phyloP scores from a whole-genome alignment of 1,140 invertebrate genomes.

The Pogonomyrmex barbatus region DNA sequence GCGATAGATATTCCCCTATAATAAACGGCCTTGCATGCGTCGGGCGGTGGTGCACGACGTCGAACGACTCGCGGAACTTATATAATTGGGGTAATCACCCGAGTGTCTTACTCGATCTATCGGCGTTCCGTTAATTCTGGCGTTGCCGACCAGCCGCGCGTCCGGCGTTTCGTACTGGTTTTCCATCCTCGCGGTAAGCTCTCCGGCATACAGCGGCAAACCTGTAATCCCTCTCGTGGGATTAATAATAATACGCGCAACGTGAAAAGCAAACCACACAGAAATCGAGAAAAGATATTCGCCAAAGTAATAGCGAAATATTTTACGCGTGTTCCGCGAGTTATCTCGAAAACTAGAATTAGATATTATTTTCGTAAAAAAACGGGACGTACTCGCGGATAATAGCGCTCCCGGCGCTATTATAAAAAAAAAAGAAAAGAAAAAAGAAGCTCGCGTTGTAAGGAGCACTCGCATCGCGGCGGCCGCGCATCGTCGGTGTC shows the following conservation, averaged over 20 bases:
- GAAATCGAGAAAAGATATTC: slow-evolving; percentile 20
- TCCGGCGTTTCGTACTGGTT: slow-evolving; percentile 65
- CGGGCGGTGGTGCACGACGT: slow-evolving; percentile 16
- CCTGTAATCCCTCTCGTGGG: slow-evolving; percentile 8
- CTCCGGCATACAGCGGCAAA: neutral
- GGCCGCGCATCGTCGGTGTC: neutral
- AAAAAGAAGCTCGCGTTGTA: neutral
- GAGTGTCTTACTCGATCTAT: slow-evolving; percentile 64
- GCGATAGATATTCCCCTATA: slow-evolving; percentile 61
- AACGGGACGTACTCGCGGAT: neutral
- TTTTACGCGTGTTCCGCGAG: neutral
- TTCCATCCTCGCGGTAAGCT: slow-evolving; percentile 34
- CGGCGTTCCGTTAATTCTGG: slow-evolving; percentile 54
- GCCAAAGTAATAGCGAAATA: neutral
- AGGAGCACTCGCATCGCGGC: neutral
- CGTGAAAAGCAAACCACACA: neutral
- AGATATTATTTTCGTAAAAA: slow-evolving; percentile 14
- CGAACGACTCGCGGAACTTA: slow-evolving; percentile 66
- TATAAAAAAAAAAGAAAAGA: no score
- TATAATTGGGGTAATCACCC: slow-evolving; percentile 69
- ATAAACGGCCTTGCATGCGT: slow-evolving; percentile 60
- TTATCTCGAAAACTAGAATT: neutral
- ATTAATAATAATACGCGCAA: slow-evolving; percentile 36
- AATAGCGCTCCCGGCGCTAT: neutral
- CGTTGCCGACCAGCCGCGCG: slow-evolving; percentile 11